Conservation (phyloP, 2,797 vertebrate genomes). For the Cynopterus sphinx region DNA sequence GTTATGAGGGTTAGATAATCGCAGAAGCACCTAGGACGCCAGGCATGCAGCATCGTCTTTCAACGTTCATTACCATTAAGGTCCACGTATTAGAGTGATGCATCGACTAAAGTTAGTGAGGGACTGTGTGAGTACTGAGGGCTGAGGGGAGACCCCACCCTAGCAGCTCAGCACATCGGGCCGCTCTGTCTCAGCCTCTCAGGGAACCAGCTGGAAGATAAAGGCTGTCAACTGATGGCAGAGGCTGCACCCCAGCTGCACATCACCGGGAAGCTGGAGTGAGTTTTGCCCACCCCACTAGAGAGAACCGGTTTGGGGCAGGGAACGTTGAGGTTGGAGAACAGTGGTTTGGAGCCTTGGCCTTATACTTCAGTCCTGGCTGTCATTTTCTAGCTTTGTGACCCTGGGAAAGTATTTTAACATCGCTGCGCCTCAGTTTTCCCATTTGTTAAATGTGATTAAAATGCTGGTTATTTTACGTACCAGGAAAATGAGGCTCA, state of each 20-base stretch:
- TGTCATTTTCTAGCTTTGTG: not conserved
- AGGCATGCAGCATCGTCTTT: rapidly evolving
- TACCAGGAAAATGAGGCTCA: not conserved
- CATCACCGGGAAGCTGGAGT: slow-evolving; percentile 86
- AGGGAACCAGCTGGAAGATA: slow-evolving; percentile 86
- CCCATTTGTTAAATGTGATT: not conserved
- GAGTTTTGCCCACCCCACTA: slow-evolving; percentile 69
- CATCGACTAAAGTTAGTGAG: not conserved
- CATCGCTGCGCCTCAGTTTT: not conserved
- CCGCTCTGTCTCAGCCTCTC: slow-evolving; percentile 87
- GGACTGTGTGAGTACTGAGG: rapidly evolving
- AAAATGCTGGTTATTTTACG: not conserved
- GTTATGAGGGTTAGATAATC: not conserved
- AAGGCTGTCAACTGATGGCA: slow-evolving; percentile 84
- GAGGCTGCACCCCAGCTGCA: slow-evolving; percentile 80
- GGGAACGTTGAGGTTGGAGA: not conserved
- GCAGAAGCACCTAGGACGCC: not conserved
- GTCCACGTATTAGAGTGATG: not conserved
- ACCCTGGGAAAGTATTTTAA: not conserved
- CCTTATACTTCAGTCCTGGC: not conserved
- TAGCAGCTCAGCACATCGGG: not conserved
- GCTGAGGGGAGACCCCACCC: not conserved
- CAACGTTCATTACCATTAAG: not conserved
- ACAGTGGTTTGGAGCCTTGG: not conserved
- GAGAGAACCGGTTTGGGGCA: not conserved